These are phyloP conservation scores for Neolamprologus kungweensis DNA, from an alignment of 2,113 vertebrate species.

Conservation along the genomic window DNA sequence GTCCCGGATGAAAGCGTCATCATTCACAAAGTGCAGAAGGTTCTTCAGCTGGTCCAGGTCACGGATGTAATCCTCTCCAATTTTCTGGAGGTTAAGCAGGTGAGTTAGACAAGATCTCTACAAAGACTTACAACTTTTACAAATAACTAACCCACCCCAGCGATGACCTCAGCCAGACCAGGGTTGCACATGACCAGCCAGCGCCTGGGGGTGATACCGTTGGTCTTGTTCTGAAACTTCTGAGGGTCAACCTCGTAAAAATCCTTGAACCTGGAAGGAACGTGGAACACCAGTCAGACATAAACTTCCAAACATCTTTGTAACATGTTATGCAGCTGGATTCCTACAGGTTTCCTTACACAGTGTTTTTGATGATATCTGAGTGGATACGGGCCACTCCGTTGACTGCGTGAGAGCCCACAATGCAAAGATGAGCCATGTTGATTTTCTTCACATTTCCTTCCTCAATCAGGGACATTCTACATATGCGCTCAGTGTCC, in stretches of 20 bases:
- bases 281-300: background rate
- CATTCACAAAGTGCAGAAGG: conserved; percentile 76
- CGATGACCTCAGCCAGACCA: conserved; percentile 85
- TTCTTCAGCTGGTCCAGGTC: conserved; percentile 81
- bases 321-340: background rate
- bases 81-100: conserved; percentile 68
- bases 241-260: conserved; percentile 85
- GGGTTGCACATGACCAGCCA: conserved; percentile 90
- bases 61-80: conserved; percentile 84
- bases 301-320: background rate
- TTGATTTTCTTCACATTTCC: conserved; percentile 80
- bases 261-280: conserved; percentile 79
- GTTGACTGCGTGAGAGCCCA: conserved; percentile 84
- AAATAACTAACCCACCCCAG: conserved; percentile 70
- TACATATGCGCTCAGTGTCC: conserved; percentile 75
- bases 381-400: conserved; percentile 90
- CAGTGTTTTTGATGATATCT: conserved; percentile 82
- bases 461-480: conserved; percentile 89
- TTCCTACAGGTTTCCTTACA: conserved; percentile 64
- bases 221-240: conserved; percentile 94
- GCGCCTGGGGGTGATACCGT: conserved; percentile 87
- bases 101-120: background rate
- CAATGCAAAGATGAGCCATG: conserved; percentile 90
- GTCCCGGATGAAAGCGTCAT: conserved; percentile 81
- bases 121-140: background rate